Base-by-base conservation (phyloP, 1,140 invertebrate genomes). In the Sesamia nonagrioides region DNA sequence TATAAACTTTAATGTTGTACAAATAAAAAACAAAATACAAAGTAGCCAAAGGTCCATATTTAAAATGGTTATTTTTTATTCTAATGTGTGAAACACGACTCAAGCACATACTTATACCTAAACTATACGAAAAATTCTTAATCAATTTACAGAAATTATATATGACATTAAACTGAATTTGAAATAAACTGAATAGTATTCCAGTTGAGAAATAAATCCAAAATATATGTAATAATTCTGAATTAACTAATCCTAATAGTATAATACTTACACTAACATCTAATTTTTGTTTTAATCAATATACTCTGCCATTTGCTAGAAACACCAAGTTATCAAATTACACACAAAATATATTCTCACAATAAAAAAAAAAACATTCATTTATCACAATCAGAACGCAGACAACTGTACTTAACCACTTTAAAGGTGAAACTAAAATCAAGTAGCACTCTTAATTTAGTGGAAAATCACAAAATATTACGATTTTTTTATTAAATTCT, bases 371-470 rank as follows among this genome's bases (percentile, higher is more conserved):
- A 48, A 50, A 61, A 42, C 13, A 27, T 45, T 45, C 17, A 48
- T 61, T 63, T 75, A 75, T 75, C 73, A 75, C 73, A 75, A 75
- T 75, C 21, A 48, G 13, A 75, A 48, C 42, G 21, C 50, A 50
- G 58, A 58, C 37, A 73, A 42, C 17, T 60, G 71, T 52, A 73
- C 68, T 56, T 74, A 60, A 58, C 18, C 54, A 56, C 56, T 60
- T 15, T n/a, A n/a, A n/a, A 50, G 17, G 56, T 40, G 18, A 48
- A 60, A 61, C 7, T 37, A 4, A 72, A 37, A 72, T 40, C 33
- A 56, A 56, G 18, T 37, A 37, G 48, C 35, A 56, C 50, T 42
- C 17, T 58, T 27, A 27, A 2, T 8, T 58, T 58, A 33, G 18
- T 5, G 3, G 11, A 11, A 33, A 58, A 50, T 50, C 8, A 58